Evolutionary conservation across 2,888 invertebrate genomes (phyloP), one percentile per base, ranked within the genome.

Genomic region (Cheilosia impressa): DNA sequence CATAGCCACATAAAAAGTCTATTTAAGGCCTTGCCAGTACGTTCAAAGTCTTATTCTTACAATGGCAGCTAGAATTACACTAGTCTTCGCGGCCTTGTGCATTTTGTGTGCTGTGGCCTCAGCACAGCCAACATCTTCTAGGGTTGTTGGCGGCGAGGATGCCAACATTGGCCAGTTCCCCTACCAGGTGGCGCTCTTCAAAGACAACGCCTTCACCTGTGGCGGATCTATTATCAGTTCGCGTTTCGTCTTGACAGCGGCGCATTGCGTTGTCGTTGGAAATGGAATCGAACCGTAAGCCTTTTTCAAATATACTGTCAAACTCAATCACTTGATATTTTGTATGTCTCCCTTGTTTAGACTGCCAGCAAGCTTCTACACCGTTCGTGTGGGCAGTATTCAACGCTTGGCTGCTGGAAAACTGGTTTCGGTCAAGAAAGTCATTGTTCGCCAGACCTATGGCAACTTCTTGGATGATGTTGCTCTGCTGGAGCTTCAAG

Each of bases 381-480:
- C 87, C 2, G 88, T 87, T 2, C 92, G 91, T 1, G 88, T 90
- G 45, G 91, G 92, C 31, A 91, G 91, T 87, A 88, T 89, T 22
- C 90, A 92, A 76, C 90, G 90, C 43, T 89, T 87, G 62, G 90
- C 91, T 41, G 91, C 90, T 50, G 91, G 91, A n/a, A 68, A 57
- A 38, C 66, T 92, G 9, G 79, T 89, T 6, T 22, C 27, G 6
- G 85, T 91, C 7, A 87, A 85, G 19, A 80, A 87, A 2, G 87
- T 91, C 9, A 27, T 31, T 5, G 89, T 91, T 9, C 89, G 91
- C 78, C 87, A 90, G 9, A 89, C 88, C 0, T 92, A 89, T 66
- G 91, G 90, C 5, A 90, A 91, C 53, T 91, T 91, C 53, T 3
- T 91, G 75, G 89, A 92, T 60, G 89, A 92, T 65, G 27, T 92